A percentile compares a stretch with the other conserved stretches of the same genome.
Evolutionary conservation across 2,797 vertebrate genomes (phyloP).

Genomic region (Anolis apletophallus): DNA sequence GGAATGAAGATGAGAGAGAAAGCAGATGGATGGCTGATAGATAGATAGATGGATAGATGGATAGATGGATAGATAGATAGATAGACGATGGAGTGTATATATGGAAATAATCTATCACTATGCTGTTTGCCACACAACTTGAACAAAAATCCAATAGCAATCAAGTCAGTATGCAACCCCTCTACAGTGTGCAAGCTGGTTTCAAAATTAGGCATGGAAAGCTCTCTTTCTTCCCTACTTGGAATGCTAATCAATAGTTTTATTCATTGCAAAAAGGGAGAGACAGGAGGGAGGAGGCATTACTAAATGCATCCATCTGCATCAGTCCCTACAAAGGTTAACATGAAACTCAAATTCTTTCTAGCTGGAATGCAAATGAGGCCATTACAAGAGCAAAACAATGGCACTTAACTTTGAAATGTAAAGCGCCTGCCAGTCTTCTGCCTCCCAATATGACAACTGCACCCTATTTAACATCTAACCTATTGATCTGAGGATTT

Average conservation of each 20-base stretch:
- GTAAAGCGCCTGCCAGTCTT: conserved; percentile 9
- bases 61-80: no score
- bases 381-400: conserved; percentile 43
- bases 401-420: conserved; percentile 9
- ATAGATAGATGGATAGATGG: no score
- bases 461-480: conserved; percentile 2
- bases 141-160: conserved; percentile 29
- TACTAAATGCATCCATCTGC: conserved; percentile 25
- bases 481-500: conserved; percentile 24
- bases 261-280: neutral
- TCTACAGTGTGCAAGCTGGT: neutral
- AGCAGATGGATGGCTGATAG: no score
- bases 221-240: neutral
- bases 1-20: no score
- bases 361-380: conserved; percentile 32
- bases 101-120: neutral
- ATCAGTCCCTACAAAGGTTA: conserved; percentile 41
- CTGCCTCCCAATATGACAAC: conserved; percentile 8
- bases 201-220: conserved; percentile 8
- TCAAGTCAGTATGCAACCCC: neutral
- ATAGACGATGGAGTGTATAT: no score
- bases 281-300: conserved; percentile 23
- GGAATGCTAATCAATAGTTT: conserved; percentile 19
- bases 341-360: conserved; percentile 37
- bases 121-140: conserved; percentile 1